Evolutionary conservation across 2,888 invertebrate species (phyloP), one percentile per base, ranked within the genome.

Genomic region (Oscheius sp.): DNA sequence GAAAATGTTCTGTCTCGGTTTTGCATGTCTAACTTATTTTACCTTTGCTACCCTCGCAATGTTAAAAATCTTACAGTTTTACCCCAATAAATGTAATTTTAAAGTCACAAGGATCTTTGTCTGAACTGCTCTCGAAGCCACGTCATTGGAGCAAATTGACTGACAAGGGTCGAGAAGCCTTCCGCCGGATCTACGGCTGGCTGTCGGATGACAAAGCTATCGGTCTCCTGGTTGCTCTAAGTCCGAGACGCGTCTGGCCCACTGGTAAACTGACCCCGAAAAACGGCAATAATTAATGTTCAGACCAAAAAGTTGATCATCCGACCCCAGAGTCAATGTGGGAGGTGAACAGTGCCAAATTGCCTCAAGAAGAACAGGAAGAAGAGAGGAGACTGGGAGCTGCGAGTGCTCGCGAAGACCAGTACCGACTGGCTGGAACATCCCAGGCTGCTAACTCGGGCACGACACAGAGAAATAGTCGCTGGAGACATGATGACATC

Each of bases 131-230:
- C 79, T 97, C 97, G 85, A 99, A 99, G 90, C 99, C 99, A 73
- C 97, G 99, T 90, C 96, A 96, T 13, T 99, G 99, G 99, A 96
- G 97, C 92, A 98, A 98, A 91, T 92, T 99, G 89, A 99, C 99
- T 75, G 99, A 99, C 92, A 99, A 99, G 74, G 99, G 99, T 50
- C 92, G 98, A 73, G 99, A 99, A 92, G 97, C 97, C 87, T 99
- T 99, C 92, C 92, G 99, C 89, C 97, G 98, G 92, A 99, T 99
- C 96, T 96, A 97, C 91, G 96, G 96, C 88, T 99, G 99, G 99
- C 96, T 97, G 84, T 94, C 94, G 90, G 98, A 98, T 92, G 96
- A 97, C 90, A 94, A 94, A 89, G 96, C 98, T 89, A 95, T 99
- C 89, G 93, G 96, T 92, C 93, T 97, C 87, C 93, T 99, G 90